Percentiles rank a stretch among this genome's conserved stretches.
phyloP scores from a whole-genome alignment of 2,797 vertebrate genomes.

The Trematomus bernacchii region DNA sequence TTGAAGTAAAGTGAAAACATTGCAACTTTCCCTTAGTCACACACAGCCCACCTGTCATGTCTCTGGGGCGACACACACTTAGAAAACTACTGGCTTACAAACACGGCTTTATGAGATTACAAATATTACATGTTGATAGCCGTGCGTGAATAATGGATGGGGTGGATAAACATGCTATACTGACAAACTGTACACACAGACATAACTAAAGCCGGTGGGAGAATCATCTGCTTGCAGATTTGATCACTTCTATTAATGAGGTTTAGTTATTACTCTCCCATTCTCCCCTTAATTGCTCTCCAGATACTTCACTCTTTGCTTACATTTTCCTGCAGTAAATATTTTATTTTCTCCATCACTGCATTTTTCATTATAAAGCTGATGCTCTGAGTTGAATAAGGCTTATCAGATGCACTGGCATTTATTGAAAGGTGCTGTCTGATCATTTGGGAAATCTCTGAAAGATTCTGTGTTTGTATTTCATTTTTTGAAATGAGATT shows the following conservation, averaged over 20 bases:
- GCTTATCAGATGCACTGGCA: too few relatives aligned
- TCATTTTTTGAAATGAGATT: too few relatives aligned
- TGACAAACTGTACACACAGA: neutral
- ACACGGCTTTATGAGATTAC: conserved; percentile 1
- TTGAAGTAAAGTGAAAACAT: too few relatives aligned
- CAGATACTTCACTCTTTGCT: conserved; percentile 10
- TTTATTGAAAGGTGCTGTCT: too few relatives aligned
- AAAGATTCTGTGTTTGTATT: too few relatives aligned
- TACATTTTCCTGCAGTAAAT: conserved; percentile 27
- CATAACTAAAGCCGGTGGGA: neutral
- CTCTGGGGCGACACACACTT: too few relatives aligned
- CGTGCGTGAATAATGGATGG: neutral
- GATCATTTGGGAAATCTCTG: too few relatives aligned
- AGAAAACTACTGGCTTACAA: too few relatives aligned
- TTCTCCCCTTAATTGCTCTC: conserved; percentile 39
- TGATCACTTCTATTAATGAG: conserved; percentile 40
- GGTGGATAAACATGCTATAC: neutral
- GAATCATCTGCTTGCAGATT: conserved; percentile 6
- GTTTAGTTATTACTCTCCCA: conserved; percentile 27
- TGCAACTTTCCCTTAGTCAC: too few relatives aligned
- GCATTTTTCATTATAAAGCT: conserved; percentile 1
- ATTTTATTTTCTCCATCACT: neutral
- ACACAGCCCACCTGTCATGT: too few relatives aligned
- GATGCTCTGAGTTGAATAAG: neutral
- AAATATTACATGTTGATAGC: conserved; percentile 4